phyloP scores from a whole-genome alignment of 2,113 vertebrate genomes.

The Haemorhous mexicanus region DNA sequence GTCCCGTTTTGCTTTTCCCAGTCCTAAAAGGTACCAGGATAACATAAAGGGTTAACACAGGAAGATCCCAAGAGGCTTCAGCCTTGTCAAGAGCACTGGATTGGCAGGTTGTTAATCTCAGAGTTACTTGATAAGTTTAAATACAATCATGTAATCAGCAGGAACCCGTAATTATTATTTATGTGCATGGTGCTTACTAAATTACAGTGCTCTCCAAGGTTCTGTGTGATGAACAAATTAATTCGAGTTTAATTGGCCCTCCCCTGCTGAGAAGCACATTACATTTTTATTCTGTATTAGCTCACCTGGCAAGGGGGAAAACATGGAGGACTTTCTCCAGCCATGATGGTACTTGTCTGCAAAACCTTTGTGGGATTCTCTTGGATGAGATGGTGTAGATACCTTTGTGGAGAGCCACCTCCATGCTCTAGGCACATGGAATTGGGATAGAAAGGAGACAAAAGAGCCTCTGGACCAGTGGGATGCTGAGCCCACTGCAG shows the following conservation, averaged over 20 bases:
- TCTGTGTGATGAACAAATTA: constrained; percentile 28
- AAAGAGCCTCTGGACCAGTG: not conserved
- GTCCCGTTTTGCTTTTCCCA: not conserved
- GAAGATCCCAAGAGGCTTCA: not conserved
- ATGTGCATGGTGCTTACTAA: constrained; percentile 35
- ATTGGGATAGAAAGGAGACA: not conserved
- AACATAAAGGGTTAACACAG: not conserved
- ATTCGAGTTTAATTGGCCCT: not conserved
- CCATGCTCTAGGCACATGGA: not conserved
- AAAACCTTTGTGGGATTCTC: not conserved
- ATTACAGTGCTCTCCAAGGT: constrained; percentile 3
- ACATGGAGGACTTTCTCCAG: not conserved
- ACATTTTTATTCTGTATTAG: not conserved
- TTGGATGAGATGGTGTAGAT: not conserved
- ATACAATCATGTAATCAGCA: constrained; percentile 36
- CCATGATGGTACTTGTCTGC: not conserved
- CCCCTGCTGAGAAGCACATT: not conserved
- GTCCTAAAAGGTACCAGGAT: not conserved
- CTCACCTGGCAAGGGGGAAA: not conserved
- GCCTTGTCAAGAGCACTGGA: not conserved
- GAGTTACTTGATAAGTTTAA: constrained; percentile 17
- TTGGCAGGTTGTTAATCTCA: constrained; percentile 8
- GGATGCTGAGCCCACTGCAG: not conserved
- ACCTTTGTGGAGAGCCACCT: not conserved
- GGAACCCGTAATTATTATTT: constrained; percentile 37